Evolutionary conservation across 2,113 vertebrate species (phyloP), one percentile per base, ranked within the genome.

Genomic region (Ammodramus savannarum): DNA sequence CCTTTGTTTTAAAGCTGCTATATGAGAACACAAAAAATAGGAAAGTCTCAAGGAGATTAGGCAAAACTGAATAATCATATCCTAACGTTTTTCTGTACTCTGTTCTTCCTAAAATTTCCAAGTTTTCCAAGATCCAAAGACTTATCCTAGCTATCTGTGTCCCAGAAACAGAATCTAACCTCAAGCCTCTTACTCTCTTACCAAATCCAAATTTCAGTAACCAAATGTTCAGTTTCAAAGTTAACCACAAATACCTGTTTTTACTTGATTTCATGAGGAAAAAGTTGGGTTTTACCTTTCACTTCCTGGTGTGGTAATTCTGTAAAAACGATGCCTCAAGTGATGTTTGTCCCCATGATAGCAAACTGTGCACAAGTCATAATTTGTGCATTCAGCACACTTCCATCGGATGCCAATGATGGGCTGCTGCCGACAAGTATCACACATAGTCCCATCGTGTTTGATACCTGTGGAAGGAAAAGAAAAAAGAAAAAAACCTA

Each of bases 321-420:
- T 98, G 95, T 99, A 99, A 98, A 99, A 99, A 34, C 99, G 98
- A 97, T 99, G 99, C 96, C 99, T 98, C 93, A 99, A 97, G 92
- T 99, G 99, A 97, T 99, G 99, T 87, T 99, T 99, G 98, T 99
- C 99, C 87, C 99, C 99, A 9, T 99, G 99, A 96, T 99, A 99
- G 97, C 99, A 99, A 63, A 99, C 99, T 36, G 99, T 99, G 96
- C 99, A 99, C 95, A 99, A 98, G 95, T 99, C 99, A 62, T 99
- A 99, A 98, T 99, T 99, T 20, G 99, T 99, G 97, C 99, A 99
- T 87, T 99, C 99, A 1, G 99, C 99, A 97, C 99, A 99, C 93
- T 99, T 99, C 99, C 99, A 99, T 85, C 99, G 99, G 97, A 99
- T 99, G 67, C 99, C 99, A 90, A 99, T 99, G 98, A 99, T 99